phyloP scores from a whole-genome alignment of 2,888 invertebrate genomes.

The Danaus chrysippus region DNA sequence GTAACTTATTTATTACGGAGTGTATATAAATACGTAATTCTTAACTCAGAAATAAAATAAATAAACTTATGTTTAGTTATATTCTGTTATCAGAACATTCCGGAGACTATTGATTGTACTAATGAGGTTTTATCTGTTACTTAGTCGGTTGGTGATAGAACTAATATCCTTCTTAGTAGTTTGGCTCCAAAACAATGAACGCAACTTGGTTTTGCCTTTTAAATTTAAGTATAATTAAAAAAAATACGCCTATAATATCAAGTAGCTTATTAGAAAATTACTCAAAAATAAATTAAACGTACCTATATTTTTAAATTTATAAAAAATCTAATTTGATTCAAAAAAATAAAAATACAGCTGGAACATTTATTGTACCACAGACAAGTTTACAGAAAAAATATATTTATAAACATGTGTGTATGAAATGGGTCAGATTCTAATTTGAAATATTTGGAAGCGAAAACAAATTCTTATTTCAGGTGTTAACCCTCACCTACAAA shows the following conservation, averaged over 20 bases:
- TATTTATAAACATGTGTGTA: neutral
- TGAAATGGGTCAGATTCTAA: constrained; percentile 21
- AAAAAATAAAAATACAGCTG: too few relatives aligned
- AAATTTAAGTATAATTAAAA: constrained; percentile 9
- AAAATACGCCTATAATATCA: neutral
- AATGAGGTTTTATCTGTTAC: constrained; percentile 27
- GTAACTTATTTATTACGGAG: neutral
- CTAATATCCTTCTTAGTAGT: constrained; percentile 24
- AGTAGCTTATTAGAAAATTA: too few relatives aligned
- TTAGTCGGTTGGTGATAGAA: constrained; percentile 22
- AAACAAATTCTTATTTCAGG: constrained; percentile 54
- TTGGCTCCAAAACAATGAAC: constrained; percentile 6
- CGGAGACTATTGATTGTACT: constrained; percentile 19
- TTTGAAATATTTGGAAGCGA: constrained; percentile 60
- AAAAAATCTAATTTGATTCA: too few relatives aligned
- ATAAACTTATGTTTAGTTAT: neutral
- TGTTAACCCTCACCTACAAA: constrained; percentile 74
- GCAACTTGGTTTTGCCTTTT: constrained; percentile 8
- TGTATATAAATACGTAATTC: neutral
- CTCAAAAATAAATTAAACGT: too few relatives aligned
- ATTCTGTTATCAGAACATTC: constrained; percentile 17
- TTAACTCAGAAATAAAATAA: neutral
- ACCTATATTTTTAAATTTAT: too few relatives aligned
- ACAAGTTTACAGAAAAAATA: neutral
- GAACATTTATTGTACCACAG: too few relatives aligned